Percentiles rank a stretch among this genome's conserved stretches.
phyloP scores from a whole-genome alignment of 2,888 invertebrate genomes.

The Oxytorus armatus region DNA sequence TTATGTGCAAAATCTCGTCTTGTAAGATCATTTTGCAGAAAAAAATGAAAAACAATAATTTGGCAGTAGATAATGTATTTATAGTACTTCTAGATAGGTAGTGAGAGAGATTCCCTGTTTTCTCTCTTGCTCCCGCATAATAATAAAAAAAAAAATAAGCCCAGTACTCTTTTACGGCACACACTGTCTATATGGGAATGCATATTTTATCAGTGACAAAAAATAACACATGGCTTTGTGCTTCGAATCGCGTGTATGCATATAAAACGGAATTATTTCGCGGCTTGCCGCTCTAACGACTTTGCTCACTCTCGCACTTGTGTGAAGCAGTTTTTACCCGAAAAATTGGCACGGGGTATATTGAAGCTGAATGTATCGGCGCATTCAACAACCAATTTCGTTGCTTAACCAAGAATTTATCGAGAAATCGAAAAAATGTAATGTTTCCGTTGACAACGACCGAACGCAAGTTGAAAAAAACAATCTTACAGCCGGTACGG shows the following conservation, averaged over 20 bases:
- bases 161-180: background rate
- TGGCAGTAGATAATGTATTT: no score
- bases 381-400: background rate
- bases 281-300: constrained; percentile 67
- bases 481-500: no score
- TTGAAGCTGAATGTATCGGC: background rate
- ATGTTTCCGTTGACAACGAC: no score
- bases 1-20: no score
- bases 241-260: constrained; percentile 81
- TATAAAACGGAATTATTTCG: constrained; percentile 82
- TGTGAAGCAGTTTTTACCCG: background rate
- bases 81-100: no score
- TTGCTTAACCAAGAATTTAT: no score
- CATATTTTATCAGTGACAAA: constrained; percentile 14
- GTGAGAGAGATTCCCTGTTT: no score
- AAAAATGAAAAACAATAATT: no score
- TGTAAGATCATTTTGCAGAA: no score
- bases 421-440: no score
- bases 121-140: no score
- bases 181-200: background rate
- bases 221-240: constrained; percentile 82
- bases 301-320: constrained; percentile 55
- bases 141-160: background rate
- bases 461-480: no score
- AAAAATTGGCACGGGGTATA: background rate